Conservation (phyloP, 2,113 vertebrate genomes). For the Pygoscelis adeliae region DNA sequence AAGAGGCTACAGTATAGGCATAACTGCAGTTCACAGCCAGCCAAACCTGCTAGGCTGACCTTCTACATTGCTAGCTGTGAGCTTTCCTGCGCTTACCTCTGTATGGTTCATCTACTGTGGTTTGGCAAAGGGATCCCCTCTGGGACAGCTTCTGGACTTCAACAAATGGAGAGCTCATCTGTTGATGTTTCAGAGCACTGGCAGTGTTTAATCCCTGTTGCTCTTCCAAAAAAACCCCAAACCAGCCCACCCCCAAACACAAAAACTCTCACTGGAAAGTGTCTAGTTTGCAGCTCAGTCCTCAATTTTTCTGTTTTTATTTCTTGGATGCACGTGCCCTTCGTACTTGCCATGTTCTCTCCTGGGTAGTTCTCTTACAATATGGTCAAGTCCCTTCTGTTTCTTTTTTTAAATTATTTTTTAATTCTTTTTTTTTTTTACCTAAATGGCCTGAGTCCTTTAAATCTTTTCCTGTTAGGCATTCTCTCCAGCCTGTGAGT, state of each 20-base stretch:
- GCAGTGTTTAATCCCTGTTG: not conserved
- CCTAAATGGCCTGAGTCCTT: not conserved
- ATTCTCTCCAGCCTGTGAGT: not conserved
- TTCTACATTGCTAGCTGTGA: too few species aligned
- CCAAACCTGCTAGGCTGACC: not conserved
- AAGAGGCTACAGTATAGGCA: fast-evolving
- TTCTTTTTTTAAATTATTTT: too few species aligned
- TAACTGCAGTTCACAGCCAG: not conserved
- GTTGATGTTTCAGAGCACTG: not conserved
- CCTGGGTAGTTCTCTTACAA: not conserved
- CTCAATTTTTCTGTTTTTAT: not conserved
- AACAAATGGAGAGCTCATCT: not conserved
- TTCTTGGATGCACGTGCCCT: not conserved
- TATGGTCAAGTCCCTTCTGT: not conserved
- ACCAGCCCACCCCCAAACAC: not conserved
- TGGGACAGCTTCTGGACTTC: not conserved
- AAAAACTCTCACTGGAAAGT: not conserved
- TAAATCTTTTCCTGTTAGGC: not conserved
- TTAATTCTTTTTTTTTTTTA: not conserved
- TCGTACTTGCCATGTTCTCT: fast-evolving
- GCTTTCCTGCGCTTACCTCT: not conserved
- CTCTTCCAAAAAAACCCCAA: not conserved
- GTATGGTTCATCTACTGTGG: not conserved
- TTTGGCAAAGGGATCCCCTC: not conserved
- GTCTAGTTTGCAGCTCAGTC: not conserved